phyloP scores from a whole-genome alignment of 1,140 invertebrate genomes.

The Aphelenchoides fujianensis region DNA sequence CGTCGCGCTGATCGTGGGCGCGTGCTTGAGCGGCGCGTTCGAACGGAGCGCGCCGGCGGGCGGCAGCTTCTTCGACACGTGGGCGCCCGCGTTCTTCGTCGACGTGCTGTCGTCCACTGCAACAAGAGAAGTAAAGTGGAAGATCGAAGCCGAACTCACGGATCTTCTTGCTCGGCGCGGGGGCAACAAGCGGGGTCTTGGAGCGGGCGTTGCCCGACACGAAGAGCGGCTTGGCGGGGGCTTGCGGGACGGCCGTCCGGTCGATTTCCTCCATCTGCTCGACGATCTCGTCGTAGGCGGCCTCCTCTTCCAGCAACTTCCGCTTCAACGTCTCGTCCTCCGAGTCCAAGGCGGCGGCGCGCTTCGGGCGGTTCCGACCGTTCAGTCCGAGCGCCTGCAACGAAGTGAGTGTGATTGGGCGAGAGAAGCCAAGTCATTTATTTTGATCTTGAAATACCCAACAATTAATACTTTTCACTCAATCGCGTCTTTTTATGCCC shows the following conservation, averaged over 20 bases:
- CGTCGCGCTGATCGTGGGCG: background rate
- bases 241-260: background rate
- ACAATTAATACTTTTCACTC: no score
- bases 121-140: no score
- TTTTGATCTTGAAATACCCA: no score
- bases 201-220: background rate
- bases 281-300: conserved; percentile 19
- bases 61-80: background rate
- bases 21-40: background rate
- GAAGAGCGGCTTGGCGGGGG: background rate
- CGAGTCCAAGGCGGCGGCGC: background rate
- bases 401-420: no score
- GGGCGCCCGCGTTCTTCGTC: no score
- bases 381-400: background rate
- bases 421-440: no score
- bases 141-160: no score
- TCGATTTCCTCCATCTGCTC: background rate
- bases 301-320: conserved; percentile 16
- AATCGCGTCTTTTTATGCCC: no score
- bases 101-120: no score
- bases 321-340: background rate
- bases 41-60: no score
- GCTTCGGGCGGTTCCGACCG: conserved; percentile 10
- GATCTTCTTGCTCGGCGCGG: no score
- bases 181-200: no score